Base-by-base conservation (phyloP, 2,797 vertebrate genomes). In the Sebastes steindachneri region DNA sequence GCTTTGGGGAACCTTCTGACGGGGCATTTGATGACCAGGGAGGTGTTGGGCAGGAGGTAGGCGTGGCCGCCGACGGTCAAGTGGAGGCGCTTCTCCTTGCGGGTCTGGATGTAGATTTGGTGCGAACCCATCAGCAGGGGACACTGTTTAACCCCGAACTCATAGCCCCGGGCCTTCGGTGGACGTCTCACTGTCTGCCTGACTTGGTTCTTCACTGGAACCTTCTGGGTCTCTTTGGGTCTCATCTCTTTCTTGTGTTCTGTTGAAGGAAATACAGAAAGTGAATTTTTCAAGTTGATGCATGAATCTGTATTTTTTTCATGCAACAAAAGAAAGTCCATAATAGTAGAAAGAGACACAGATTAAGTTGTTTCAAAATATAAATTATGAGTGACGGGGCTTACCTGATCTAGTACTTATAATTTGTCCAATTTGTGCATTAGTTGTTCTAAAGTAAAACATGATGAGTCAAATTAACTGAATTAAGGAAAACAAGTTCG, bases 31-130 rank as follows among this genome's bases (percentile, higher is more conserved):
- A 99, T 96, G 1, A 98, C 92, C 72, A 98, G 91, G 0, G 97
- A 97, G 1, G 98, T 98, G 88, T 97, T 96, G 21, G 97, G 97
- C 25, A 98, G 94, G 6, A 99, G 87, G 83, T 98, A 99, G 48
- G 98, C 97, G 5, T 97, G 94, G 75, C 96, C 95, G 0, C 98
- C 98, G 0, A 98, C n/a, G 0, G 96, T 97, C 82, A 99, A 96
- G 88, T 96, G 96, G 35, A 99, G 95, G 1, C 96, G 96, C 29
- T 96, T 97, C 90, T 97, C 97, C 59, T 94, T 96, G 35, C 93
- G 94, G 0, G 96, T 98, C 89, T 98, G 98, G 60, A 99, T 96
- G 68, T 99, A 98, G 83, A 98, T 96, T 26, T 94, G 86, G 55
- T 93, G 96, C 9, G 93, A 31, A 0, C 94, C 59, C 17, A 96